Conservation (phyloP, 1,140 invertebrate species). For the Drosophila mojavensis region DNA sequence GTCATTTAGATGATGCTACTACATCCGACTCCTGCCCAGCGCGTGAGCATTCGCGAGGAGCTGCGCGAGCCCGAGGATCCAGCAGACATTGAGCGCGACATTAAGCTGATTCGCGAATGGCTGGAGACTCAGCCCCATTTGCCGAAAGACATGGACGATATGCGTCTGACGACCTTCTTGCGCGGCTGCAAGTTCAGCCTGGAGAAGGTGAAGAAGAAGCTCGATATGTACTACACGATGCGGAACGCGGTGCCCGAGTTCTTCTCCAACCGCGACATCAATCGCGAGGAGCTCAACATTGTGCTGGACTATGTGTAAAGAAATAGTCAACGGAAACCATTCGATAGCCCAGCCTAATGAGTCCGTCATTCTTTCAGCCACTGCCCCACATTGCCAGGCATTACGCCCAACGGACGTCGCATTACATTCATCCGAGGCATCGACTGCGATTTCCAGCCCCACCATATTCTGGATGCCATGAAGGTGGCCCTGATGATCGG, state of each 20-base stretch:
- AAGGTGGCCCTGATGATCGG: constrained; percentile 93
- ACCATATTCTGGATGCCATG: constrained; percentile 88
- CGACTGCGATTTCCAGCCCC: constrained; percentile 86
- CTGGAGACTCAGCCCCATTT: constrained; percentile 89
- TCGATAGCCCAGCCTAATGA: neutral
- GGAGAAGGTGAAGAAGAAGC: constrained; percentile 91
- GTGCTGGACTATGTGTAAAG: constrained; percentile 89
- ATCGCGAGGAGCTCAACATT: constrained; percentile 88
- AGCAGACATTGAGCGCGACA: constrained; percentile 87
- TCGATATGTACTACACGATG: constrained; percentile 93
- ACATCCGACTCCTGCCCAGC: constrained; percentile 90
- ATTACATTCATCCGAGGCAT: constrained; percentile 89
- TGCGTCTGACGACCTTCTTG: constrained; percentile 90
- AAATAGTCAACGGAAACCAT: constrained; percentile 27
- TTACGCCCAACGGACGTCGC: constrained; percentile 90
- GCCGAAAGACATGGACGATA: constrained; percentile 87
- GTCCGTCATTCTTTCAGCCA: constrained; percentile 85
- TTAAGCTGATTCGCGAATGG: constrained; percentile 89
- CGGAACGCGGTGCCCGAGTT: constrained; percentile 92
- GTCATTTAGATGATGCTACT: constrained; percentile 87
- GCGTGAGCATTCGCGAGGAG: constrained; percentile 89
- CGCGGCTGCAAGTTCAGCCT: constrained; percentile 93
- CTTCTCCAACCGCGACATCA: constrained; percentile 90
- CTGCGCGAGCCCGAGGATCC: constrained; percentile 89
- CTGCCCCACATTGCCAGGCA: constrained; percentile 90